These are phyloP conservation scores for Eulemur rufifrons DNA, from an alignment of 2,113 vertebrate genomes.

Conservation along the genomic window DNA sequence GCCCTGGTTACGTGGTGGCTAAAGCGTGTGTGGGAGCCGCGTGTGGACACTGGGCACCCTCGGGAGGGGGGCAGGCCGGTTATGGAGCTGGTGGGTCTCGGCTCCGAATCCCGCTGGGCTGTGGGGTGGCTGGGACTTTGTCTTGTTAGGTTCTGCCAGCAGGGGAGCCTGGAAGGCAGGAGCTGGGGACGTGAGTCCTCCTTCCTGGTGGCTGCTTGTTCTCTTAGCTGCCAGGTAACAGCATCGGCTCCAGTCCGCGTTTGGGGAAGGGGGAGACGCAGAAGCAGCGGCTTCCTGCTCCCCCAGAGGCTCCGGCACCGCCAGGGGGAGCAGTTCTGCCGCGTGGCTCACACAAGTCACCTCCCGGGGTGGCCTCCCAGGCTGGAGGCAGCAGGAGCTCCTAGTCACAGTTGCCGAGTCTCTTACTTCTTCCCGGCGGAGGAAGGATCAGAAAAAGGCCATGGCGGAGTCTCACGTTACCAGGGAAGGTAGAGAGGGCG, in stretches of 20 bases:
- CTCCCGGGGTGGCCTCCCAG: background rate
- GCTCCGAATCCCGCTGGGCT: background rate
- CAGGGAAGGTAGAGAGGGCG: background rate
- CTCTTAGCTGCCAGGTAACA: background rate
- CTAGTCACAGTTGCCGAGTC: background rate
- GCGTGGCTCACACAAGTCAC: background rate
- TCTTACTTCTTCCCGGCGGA: background rate
- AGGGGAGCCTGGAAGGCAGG: background rate
- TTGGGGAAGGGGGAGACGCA: background rate
- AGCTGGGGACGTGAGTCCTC: background rate
- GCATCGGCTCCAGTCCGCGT: background rate
- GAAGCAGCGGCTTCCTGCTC: background rate
- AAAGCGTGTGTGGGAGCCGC: background rate
- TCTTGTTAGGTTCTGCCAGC: background rate
- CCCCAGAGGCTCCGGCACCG: background rate
- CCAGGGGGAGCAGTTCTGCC: background rate
- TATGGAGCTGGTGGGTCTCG: background rate
- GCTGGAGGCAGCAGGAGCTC: background rate
- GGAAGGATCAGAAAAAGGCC: background rate
- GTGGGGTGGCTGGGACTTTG: background rate
- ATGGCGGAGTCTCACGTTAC: background rate
- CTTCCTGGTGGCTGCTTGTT: background rate
- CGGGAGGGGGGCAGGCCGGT: no score
- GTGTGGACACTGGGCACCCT: background rate
- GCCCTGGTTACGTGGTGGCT: background rate